Conservation (phyloP, 2,888 invertebrate genomes). For the Priocnemis perturbator region DNA sequence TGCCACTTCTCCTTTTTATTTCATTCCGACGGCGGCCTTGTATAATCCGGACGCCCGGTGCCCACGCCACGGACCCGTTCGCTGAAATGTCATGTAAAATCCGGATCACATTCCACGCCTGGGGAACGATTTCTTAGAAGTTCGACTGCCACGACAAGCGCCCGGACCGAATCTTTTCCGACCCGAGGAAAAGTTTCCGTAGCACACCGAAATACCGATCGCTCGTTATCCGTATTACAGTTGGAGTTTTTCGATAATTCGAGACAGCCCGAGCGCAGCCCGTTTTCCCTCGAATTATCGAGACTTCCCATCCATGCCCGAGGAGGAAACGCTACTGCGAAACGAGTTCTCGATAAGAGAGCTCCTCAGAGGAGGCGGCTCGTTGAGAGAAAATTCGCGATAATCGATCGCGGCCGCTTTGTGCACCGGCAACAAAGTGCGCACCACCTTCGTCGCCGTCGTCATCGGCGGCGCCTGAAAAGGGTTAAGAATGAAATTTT, state of each 20-base stretch:
- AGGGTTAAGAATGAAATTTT: slow-evolving; percentile 58
- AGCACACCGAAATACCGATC: too few relatives aligned
- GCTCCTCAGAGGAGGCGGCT: too few relatives aligned
- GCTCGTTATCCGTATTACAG: too few relatives aligned
- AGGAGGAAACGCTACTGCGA: too few relatives aligned
- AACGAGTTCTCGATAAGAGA: too few relatives aligned
- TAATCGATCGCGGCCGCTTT: slow-evolving; percentile 47
- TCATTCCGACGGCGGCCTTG: slow-evolving; percentile 15
- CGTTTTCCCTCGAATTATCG: too few relatives aligned
- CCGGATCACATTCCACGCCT: slow-evolving; percentile 27
- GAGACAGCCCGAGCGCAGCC: too few relatives aligned
- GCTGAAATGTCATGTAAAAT: slow-evolving; percentile 32
- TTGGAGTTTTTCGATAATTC: too few relatives aligned
- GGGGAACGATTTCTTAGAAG: slow-evolving; percentile 22
- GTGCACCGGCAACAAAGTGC: slow-evolving; percentile 36
- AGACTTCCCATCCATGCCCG: too few relatives aligned
- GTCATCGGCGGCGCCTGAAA: slow-evolving; percentile 22
- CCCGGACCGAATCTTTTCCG: too few relatives aligned
- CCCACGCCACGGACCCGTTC: slow-evolving; percentile 6
- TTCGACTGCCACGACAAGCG: too few relatives aligned
- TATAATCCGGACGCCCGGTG: neutral
- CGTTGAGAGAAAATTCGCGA: slow-evolving; percentile 28
- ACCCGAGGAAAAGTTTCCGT: too few relatives aligned
- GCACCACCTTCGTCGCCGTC: slow-evolving; percentile 29
- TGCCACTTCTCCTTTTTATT: slow-evolving; percentile 9